Base-by-base conservation (phyloP, 2,797 vertebrate genomes). In the Paedocypris micromegethes region DNA sequence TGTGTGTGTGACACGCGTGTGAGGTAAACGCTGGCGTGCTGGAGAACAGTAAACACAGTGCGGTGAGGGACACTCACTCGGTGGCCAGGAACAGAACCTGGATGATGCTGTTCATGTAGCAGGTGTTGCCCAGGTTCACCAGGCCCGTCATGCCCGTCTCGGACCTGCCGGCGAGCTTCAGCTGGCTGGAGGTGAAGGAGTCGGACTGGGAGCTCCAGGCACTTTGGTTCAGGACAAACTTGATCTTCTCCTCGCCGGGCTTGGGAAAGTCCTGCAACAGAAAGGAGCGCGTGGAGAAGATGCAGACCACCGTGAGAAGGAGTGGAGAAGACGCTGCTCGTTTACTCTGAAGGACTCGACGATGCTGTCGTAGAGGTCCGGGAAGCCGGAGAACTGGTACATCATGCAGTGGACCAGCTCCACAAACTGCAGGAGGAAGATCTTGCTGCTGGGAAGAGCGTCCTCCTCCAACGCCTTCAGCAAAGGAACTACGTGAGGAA, bases 51-150 rank as follows among this genome's bases (percentile, higher is more conserved):
- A 9, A n/a, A 52, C 5, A 45, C 9, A 48, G 4, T 50, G 8
- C 44, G 57, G 9, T 7, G 42, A 39, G 43, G 39, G 43, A 56
- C 49, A 92, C 95, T 93, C 87, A 99, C 97, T 99, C 95, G 72
- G 95, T 97, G 76, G 97, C 95, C 94, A 97, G 98, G 82, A 97
- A 99, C 71, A 99, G 90, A 47, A 93, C 95, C 85, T 99, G 97
- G 80, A 99, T 90, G 83, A 98, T 93, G 85, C 96, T 98, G 85
- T 98, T 98, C 93, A 99, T 97, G 79, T 93, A 99, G 84, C 97
- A 99, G 2, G 96, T 99, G 83, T 98, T 99, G 72, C 97, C 96
- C 77, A 98, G 83, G 85, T 99, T 99, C 81, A 99, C 88, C 55
- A 99, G 89, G 72, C 97, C 97, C 1, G 97, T 98, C 88, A 94